Base-by-base conservation (phyloP, 2,113 vertebrate genomes). In the Tenrec ecaudatus region DNA sequence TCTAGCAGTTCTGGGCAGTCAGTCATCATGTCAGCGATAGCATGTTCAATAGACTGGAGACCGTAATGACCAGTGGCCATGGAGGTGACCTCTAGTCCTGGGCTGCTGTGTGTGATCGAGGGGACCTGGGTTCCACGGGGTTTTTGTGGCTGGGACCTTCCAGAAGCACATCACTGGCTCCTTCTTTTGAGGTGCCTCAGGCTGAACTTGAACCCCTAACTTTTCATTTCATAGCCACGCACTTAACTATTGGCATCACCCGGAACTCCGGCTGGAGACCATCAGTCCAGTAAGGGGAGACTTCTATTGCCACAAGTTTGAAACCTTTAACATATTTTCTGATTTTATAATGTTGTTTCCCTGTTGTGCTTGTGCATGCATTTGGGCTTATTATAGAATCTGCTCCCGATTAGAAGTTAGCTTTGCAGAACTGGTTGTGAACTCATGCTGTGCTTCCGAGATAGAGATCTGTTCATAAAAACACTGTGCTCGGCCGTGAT, bases 401-500 rank as follows among this genome's bases (percentile, higher is more conserved):
- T 53, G 47, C 47, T 16, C 12, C 57, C 14, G 6, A 27, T 27
- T 66, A 71, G 47, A 80, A 33, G 62, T 84, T 27, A 64, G 36
- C 11, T 25, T 20, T 64, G 19, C 9, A 31, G 0, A 15, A 15
- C 33, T 29, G 0, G 0, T 16, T 14, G 6, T 53, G 47, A 14
- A 53, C 47, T 68, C 43, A 53, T 43, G 57, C 40, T 0, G 19
- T 60, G 10, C 1, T 10, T 31, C 29, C 60, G 43, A 40, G 40
- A 11, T 36, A 7, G 10, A 6, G 40, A 14, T n/a, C 27, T 82
- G 20, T 64, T 53, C 43, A 0, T n/a, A 29, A 17, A n/a, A 17
- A 36, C 11, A 33, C 20, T n/a, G n/a, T n/a, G n/a, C n/a, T n/a
- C n/a, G n/a, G n/a, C n/a, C n/a, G n/a, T n/a, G n/a, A n/a, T n/a